These are phyloP conservation scores for Etheostoma perlongum DNA, from an alignment of 2,797 vertebrate species.

Conservation along the genomic window DNA sequence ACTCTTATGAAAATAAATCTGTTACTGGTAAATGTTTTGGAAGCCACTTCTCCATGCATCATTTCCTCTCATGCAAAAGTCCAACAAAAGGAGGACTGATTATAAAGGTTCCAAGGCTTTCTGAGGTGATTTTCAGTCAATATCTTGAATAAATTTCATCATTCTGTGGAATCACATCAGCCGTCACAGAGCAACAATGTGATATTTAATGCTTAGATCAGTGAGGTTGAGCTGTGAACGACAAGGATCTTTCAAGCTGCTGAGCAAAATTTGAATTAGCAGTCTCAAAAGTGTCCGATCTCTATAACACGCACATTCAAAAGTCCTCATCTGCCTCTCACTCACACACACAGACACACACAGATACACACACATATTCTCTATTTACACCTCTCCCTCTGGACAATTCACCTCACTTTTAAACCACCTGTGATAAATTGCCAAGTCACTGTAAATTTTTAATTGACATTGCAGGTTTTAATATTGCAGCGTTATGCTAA, in stretches of 20 bases:
- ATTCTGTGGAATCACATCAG: slow-evolving; percentile 14
- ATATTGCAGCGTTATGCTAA: slow-evolving; percentile 34
- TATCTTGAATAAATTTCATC: slow-evolving; percentile 19
- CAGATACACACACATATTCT: slow-evolving; percentile 7
- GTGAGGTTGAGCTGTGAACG: slow-evolving; percentile 17
- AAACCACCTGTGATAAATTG: slow-evolving; percentile 45
- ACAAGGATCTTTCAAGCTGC: slow-evolving; percentile 6
- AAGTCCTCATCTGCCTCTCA: background rate
- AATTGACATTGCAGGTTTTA: slow-evolving; percentile 57
- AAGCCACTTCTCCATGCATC: background rate
- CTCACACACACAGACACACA: background rate
- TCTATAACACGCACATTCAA: background rate
- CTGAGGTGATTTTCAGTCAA: slow-evolving; percentile 13
- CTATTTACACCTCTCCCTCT: slow-evolving; percentile 29
- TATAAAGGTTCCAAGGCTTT: background rate
- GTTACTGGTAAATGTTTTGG: slow-evolving; percentile 10
- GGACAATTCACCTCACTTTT: slow-evolving; percentile 35
- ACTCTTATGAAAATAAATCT: slow-evolving; percentile 1
- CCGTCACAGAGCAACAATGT: background rate
- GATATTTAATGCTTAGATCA: slow-evolving; percentile 31
- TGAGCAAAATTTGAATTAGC: slow-evolving; percentile 29
- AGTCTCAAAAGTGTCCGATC: slow-evolving; percentile 5
- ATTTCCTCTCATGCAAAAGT: slow-evolving; percentile 1
- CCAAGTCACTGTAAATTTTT: slow-evolving; percentile 40
- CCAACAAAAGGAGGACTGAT: background rate